Conservation (phyloP, 2,113 vertebrate genomes). For the Aspiorhynchus laticeps region DNA sequence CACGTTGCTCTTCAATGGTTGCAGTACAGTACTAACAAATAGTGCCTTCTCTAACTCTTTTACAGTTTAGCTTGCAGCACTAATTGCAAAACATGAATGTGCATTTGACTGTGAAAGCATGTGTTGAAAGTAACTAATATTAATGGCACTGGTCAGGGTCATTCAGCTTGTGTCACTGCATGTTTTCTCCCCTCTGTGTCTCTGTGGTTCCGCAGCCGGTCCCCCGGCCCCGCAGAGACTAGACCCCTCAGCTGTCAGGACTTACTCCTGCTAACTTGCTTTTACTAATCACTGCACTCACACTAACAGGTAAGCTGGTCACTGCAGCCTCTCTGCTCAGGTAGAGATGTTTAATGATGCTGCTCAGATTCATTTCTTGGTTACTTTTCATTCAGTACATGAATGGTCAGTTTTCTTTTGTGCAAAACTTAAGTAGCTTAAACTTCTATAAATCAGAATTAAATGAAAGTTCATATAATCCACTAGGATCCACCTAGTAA, state of each 20-base stretch:
- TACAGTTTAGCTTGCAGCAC: background rate
- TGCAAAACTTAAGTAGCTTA: background rate
- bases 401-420: background rate
- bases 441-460: background rate
- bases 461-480: background rate
- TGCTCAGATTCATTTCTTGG: background rate
- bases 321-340: conserved; percentile 6
- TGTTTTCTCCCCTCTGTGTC: conserved; percentile 67
- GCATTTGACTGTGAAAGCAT: conserved; percentile 17
- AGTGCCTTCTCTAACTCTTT: background rate
- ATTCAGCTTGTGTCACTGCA: conserved; percentile 65
- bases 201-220: conserved; percentile 74
- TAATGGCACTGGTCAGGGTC: background rate
- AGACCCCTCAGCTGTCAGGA: conserved; percentile 89
- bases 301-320: conserved; percentile 74
- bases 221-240: conserved; percentile 85
- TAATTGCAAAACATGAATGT: background rate
- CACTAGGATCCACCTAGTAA: background rate
- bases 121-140: conserved; percentile 22
- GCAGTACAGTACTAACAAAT: conserved; percentile 20
- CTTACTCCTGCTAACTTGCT: conserved; percentile 90
- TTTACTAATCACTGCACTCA: conserved; percentile 75
- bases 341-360: background rate
- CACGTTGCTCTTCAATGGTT: conserved; percentile 11
- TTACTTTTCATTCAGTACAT: background rate